Evolutionary conservation across 53 echinoderm and acorn worm species (phyloP), one percentile per base, ranked within the genome.

Genomic region (Patiria pectinifera): DNA sequence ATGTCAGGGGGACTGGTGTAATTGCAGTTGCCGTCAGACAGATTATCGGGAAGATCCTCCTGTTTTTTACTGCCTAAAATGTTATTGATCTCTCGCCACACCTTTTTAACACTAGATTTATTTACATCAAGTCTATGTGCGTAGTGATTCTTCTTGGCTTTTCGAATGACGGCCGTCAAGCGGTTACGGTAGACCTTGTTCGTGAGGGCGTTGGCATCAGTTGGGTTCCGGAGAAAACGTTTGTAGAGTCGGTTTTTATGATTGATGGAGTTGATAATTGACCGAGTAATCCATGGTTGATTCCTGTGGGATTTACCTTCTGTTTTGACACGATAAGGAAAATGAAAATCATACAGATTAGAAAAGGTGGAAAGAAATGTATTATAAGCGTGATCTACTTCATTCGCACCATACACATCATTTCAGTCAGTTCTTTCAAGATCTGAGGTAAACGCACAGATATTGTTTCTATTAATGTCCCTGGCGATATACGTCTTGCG

Each of bases 61-160:
- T 46, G 24, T 0, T 71, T 48, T 4, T 70, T n/a, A 8, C 45
- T 86, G 21, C 86, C 86, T 19, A 86, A 3, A 8, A 87, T 87
- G 11, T 62, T 0, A 62, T 83, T 83, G 23, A 87, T 75, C 74
- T 87, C 87, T 0, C 87, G 16, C 86, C 72, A 86, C 9, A 9
- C 23, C 15, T n/a, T 63, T 86, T 86, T 86, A 1, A 35, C 1
- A 35, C 35, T 35, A 35, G 0, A 35, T 0, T 35, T 35, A 35
- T 35, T 35, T 35, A 35, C 35, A 35, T 35, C 35, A 35, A 35
- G 35, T 35, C 35, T 35, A 35, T 35, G 35, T 35, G 35, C 35
- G 35, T 35, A 35, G 35, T 35, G 35, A 35, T 35, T 35, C 35
- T 35, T 35, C 35, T 35, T 35, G 35, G 35, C 35, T 35, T 35